phyloP scores from a whole-genome alignment of 2,888 invertebrate genomes.

The Stenurella melanura region DNA sequence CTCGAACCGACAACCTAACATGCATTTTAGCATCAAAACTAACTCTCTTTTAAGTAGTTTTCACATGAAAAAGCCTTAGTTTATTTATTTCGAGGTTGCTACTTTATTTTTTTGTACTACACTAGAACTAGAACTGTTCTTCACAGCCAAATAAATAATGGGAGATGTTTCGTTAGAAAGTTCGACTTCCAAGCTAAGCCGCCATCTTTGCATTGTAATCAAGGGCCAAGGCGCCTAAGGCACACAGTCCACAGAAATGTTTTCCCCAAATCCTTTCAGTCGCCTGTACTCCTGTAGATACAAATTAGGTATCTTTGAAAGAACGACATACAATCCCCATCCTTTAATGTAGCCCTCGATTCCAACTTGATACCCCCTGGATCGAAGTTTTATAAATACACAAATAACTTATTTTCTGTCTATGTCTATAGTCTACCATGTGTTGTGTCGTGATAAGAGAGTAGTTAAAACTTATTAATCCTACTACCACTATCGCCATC shows the following conservation, averaged over 20 bases:
- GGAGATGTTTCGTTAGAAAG: no score
- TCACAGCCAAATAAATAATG: no score
- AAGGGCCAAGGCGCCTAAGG: not conserved
- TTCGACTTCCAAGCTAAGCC: not conserved
- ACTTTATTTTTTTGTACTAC: no score
- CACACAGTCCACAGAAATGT: no score
- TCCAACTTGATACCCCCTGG: not conserved
- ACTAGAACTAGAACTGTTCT: no score
- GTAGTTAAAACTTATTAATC: not conserved
- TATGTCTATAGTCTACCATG: not conserved
- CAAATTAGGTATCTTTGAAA: no score
- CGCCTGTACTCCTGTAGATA: not conserved
- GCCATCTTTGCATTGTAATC: not conserved
- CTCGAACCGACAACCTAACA: no score
- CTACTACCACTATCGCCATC: not conserved
- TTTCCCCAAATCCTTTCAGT: not conserved
- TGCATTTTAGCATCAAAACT: no score
- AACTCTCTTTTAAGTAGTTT: no score
- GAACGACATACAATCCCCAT: no score
- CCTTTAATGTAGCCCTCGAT: not conserved
- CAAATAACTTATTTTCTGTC: constrained; percentile 3
- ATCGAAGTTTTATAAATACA: not conserved
- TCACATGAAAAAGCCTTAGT: no score
- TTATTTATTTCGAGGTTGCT: no score
- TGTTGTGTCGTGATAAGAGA: not conserved